Base-by-base conservation (phyloP, 2,888 invertebrate genomes). In the Scaptomyza tumidula region DNA sequence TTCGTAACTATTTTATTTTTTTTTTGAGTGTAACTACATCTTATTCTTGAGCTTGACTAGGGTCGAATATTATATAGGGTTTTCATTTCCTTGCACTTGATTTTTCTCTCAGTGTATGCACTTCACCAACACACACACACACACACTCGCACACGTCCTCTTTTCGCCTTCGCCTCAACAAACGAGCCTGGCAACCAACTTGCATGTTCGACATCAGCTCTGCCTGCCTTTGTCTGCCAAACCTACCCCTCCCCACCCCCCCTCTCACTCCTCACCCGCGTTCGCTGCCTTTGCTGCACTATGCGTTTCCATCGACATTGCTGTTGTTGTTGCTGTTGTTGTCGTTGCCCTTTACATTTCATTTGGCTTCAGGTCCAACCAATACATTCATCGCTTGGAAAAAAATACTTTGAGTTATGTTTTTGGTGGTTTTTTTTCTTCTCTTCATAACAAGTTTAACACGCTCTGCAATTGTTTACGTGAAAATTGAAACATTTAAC, bases 181-280 rank as follows among this genome's bases (percentile, higher is more conserved):
- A 60, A 50, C 74, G 53, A 74, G 48, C 53, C 64, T 74, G 39
- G 57, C 75, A 64, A 58, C 53, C 69, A 76, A 79, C 67, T 71
- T 35, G 35, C 9, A 81, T 79, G 75, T 83, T 83, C 80, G 74
- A 82, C 82, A 85, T 72, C 79, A 75, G 76, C 63, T 29, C 67
- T 48, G n/a, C n/a, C 61, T 64, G 68, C 76, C 69, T 66, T 74
- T 71, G 77, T 76, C 71, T 74, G 71, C 57, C 14, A 13, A 19
- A 54, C 13, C 49, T 67, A 54, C 13, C 49, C 69, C 49, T 48
- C 61, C 37, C n/a, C 11, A 4, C 1, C 33, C 9, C 1, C 33
- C 9, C n/a, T 9, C 9, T 13, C 13, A 13, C 24, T 6, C 41
- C 9, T 14, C 27, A 29, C 19, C 54, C 50, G 14, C 50, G 14